Conservation (phyloP, 2,888 invertebrate genomes). For the Micropterix aruncella region DNA sequence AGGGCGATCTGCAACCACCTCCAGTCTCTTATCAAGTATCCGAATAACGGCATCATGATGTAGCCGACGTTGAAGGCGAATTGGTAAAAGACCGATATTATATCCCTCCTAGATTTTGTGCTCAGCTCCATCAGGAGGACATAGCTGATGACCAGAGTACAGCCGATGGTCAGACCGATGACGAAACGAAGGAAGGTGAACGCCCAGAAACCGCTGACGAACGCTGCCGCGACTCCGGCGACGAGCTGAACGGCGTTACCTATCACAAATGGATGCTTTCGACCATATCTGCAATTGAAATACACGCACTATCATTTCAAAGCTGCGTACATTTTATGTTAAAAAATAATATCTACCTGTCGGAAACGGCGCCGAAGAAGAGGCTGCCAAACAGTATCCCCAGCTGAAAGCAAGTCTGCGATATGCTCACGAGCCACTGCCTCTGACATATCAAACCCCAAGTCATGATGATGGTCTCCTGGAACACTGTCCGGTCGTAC, state of each 20-base stretch:
- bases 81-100: slow-evolving; percentile 36
- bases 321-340: too few relatives aligned
- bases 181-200: slow-evolving; percentile 45
- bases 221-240: slow-evolving; percentile 42
- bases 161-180: slow-evolving; percentile 52
- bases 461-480: slow-evolving; percentile 41
- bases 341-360: slow-evolving; percentile 18
- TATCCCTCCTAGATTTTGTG: slow-evolving; percentile 22
- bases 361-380: slow-evolving; percentile 36
- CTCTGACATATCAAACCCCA: slow-evolving; percentile 46
- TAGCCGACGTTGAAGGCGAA: slow-evolving; percentile 43
- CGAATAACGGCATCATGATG: slow-evolving; percentile 33
- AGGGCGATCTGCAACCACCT: slow-evolving; percentile 36
- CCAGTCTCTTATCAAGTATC: slow-evolving; percentile 31
- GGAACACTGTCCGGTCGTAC: slow-evolving; percentile 23
- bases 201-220: slow-evolving; percentile 34
- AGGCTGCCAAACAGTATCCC: slow-evolving; percentile 41
- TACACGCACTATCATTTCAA: slow-evolving; percentile 2
- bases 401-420: slow-evolving; percentile 39
- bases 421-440: slow-evolving; percentile 35
- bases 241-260: slow-evolving; percentile 48
- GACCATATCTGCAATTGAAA: slow-evolving; percentile 37
- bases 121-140: slow-evolving; percentile 41
- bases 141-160: slow-evolving; percentile 51
- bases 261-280: slow-evolving; percentile 44